These are phyloP conservation scores for Pseudotriccus pelzelni DNA, from an alignment of 2,797 vertebrate species.

Conservation along the genomic window DNA sequence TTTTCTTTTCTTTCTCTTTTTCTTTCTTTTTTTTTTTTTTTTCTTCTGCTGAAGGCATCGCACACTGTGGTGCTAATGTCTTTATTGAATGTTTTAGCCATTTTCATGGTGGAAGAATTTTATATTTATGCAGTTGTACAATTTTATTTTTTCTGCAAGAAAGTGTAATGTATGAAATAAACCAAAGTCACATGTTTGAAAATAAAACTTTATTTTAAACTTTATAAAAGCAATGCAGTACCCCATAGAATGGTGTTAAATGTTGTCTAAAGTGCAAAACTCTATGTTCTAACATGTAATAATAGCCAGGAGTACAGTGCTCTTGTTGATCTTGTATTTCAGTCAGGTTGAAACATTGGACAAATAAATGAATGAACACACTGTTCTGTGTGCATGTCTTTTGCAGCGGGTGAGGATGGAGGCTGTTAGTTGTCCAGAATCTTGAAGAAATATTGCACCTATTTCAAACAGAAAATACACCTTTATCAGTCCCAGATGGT, in stretches of 20 bases:
- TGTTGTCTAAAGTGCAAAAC: constrained; percentile 91
- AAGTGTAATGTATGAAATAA: constrained; percentile 96
- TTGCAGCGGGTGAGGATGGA: background rate
- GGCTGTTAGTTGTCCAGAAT: constrained; percentile 86
- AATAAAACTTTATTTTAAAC: constrained; percentile 90
- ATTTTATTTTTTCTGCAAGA: constrained; percentile 95
- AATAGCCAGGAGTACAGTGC: constrained; percentile 89
- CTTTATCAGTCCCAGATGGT: fast-evolving
- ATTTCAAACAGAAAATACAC: background rate
- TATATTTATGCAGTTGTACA: constrained; percentile 99
- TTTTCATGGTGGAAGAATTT: constrained; percentile 99
- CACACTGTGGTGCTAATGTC: constrained; percentile 88
- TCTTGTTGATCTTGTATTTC: constrained; percentile 92
- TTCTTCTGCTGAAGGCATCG: constrained; percentile 89
- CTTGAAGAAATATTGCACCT: constrained; percentile 99
- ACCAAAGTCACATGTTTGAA: constrained; percentile 99
- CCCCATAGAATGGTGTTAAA: constrained; percentile 91
- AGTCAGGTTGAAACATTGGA: constrained; percentile 94
- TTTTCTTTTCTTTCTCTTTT: constrained; percentile 50
- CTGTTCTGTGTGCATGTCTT: background rate
- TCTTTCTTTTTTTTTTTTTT: constrained; percentile 67
- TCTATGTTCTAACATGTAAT: constrained; percentile 92
- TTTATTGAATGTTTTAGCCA: constrained; percentile 99
- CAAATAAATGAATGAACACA: constrained; percentile 92
- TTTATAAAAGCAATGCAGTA: constrained; percentile 92